These are phyloP conservation scores for Drosophila asahinai DNA, from an alignment of 1,140 invertebrate species.

Conservation along the genomic window DNA sequence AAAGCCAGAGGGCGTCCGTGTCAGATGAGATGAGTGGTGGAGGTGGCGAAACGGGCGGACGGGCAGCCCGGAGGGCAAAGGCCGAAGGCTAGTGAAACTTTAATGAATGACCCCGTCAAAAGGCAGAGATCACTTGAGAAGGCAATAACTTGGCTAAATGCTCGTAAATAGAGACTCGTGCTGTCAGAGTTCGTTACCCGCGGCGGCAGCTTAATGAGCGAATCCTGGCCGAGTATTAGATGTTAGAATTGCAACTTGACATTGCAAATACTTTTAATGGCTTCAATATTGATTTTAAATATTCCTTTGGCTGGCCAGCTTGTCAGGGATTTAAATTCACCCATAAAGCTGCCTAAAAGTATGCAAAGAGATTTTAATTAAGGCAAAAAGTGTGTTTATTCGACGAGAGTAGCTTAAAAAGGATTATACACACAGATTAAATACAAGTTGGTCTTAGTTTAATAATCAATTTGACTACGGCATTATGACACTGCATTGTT, in stretches of 20 bases:
- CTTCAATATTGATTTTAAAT: background rate
- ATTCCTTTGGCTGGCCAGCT: background rate
- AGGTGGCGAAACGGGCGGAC: background rate
- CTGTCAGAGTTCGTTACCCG: background rate
- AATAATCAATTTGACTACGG: background rate
- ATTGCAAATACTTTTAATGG: background rate
- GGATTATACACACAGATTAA: no score
- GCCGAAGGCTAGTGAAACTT: slow-evolving; percentile 20
- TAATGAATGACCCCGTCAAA: slow-evolving; percentile 40
- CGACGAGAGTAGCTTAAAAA: no score
- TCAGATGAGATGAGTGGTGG: background rate
- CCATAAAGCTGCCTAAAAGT: background rate
- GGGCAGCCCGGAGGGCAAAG: background rate
- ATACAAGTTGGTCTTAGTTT: no score
- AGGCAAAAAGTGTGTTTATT: no score
- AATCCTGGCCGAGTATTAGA: no score
- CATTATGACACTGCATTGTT: background rate
- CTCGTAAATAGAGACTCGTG: slow-evolving; percentile 15
- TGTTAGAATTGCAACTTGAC: no score
- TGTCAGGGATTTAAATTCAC: background rate
- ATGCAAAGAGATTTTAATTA: background rate
- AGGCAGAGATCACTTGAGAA: slow-evolving; percentile 22
- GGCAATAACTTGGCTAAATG: slow-evolving; percentile 27
- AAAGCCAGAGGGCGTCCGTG: slow-evolving; percentile 11
- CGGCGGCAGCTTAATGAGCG: slow-evolving; percentile 4